Base-by-base conservation (phyloP, 2,888 invertebrate genomes). In the Mythimna lalbum region DNA sequence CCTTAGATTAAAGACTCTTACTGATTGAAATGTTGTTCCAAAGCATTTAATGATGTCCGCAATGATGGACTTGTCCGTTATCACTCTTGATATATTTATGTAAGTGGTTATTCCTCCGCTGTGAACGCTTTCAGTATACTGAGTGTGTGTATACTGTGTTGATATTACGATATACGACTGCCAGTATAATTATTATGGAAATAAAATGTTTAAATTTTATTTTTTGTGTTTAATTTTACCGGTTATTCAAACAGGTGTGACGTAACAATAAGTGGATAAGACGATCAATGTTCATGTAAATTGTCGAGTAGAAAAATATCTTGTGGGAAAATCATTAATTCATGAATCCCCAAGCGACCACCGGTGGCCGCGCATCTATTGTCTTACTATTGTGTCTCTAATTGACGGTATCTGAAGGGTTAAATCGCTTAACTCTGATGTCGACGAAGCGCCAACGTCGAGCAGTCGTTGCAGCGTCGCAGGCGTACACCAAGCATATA, bases 11-110 rank as follows among this genome's bases (percentile, higher is more conserved):
- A 70, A 64, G 69, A 75, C 52, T 85, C 59, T 85, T 79, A 70
- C 63, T 68, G 77, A 67, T 63, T 68, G 47, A 73, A 84, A 69
- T 80, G 74, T 83, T 83, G 88, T 91, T 90, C 89, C 89, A 90
- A 91, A 91, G 93, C 93, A 93, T 94, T 93, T 93, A 93, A 80
- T 69, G 64, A 59, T 70, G 53, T 76, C 55, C 81, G 70, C 83
- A 76, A 63, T 78, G 56, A 70, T 70, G 57, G 65, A 74, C 39
- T 55, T 73, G 69, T 82, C 84, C 73, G 68, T 75, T 79, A 73
- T 78, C 83, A 89, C 87, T 90, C 86, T 88, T 77, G 69, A 80
- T 75, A 83, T 78, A 39, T 39, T 39, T 39, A 78, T 78, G 78
- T 86, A 84, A 70, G 78, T 79, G 67, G 56, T 60, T 73, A 70